Percentiles rank a stretch among this genome's conserved stretches.
These are phyloP conservation scores for Syrmaticus mikado DNA, from an alignment of 2,113 vertebrate genomes.

Conservation along the genomic window DNA sequence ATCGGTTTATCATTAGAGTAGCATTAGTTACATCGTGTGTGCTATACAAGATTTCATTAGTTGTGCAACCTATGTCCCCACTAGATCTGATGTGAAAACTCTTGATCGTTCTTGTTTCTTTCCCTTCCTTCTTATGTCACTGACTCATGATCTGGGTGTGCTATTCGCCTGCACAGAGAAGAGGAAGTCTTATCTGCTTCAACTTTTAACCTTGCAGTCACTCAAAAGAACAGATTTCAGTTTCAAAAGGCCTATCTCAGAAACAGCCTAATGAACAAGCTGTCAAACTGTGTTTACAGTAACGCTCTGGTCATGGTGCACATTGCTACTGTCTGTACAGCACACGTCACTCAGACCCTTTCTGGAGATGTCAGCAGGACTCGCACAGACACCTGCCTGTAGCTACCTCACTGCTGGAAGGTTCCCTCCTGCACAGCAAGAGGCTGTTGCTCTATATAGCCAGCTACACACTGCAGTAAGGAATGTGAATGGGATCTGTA, in stretches of 20 bases:
- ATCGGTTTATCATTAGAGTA: fast-evolving
- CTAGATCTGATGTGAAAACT: neutral
- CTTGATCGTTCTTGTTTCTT: conserved; percentile 23
- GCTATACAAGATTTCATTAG: neutral
- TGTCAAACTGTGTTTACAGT: neutral
- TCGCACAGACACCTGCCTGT: fast-evolving
- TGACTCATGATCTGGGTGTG: conserved; percentile 58
- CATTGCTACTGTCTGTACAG: neutral
- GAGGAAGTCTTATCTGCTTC: conserved; percentile 46
- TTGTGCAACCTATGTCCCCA: neutral
- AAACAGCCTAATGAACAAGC: fast-evolving
- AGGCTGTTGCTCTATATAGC: fast-evolving
- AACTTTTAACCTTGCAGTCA: conserved; percentile 60
- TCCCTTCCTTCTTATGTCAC: conserved; percentile 21
- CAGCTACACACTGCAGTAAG: fast-evolving
- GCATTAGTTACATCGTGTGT: neutral
- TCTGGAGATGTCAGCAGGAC: neutral
- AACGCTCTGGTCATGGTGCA: fast-evolving
- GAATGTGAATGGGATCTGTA: neutral
- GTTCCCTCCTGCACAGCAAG: neutral
- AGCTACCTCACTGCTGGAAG: neutral
- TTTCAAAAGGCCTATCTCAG: neutral
- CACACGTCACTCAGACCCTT: neutral
- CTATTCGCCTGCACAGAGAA: conserved; percentile 19
- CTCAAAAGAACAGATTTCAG: neutral